Evolutionary conservation across 2,113 vertebrate species (phyloP).

Genomic region (Ariopsis seemanni): DNA sequence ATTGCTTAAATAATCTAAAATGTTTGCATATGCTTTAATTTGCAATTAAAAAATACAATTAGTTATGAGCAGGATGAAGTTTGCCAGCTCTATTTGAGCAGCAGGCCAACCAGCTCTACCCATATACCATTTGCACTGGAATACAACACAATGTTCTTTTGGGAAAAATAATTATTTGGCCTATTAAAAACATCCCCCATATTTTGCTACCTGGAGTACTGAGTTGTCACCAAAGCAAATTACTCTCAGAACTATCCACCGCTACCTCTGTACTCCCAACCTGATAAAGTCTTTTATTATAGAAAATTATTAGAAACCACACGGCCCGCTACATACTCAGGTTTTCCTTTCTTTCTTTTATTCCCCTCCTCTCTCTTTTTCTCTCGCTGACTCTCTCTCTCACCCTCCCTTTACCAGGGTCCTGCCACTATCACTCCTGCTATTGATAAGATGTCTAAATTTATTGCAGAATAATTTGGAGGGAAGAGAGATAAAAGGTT

Average conservation of each 20-base stretch:
- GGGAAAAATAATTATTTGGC: conserved; percentile 11
- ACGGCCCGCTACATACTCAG: conserved; percentile 88
- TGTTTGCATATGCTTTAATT: neutral
- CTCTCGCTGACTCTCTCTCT: conserved; percentile 81
- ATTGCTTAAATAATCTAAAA: neutral
- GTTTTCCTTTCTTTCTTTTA: conserved; percentile 67
- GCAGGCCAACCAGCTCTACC: neutral
- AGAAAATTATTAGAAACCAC: conserved; percentile 90
- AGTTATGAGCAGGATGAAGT: neutral
- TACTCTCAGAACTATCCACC: neutral
- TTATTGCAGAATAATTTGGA: conserved; percentile 99
- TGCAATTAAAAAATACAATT: neutral
- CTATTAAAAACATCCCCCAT: conserved; percentile 16
- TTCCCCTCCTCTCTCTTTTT: conserved; percentile 76
- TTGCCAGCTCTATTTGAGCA: neutral
- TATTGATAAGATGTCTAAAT: conserved; percentile 99
- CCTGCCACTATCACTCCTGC: conserved; percentile 91
- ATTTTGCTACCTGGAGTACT: conserved; percentile 52
- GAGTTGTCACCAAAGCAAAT: conserved; percentile 70
- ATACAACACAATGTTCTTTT: neutral
- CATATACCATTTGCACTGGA: neutral
- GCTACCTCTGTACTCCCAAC: neutral
- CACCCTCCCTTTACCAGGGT: conserved; percentile 68
- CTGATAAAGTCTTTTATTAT: conserved; percentile 87
- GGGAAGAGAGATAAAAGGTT: conserved; percentile 99